Percentiles rank a stretch among this genome's conserved stretches.
phyloP scores from a whole-genome alignment of 2,113 vertebrate genomes.

The Rostratula benghalensis region DNA sequence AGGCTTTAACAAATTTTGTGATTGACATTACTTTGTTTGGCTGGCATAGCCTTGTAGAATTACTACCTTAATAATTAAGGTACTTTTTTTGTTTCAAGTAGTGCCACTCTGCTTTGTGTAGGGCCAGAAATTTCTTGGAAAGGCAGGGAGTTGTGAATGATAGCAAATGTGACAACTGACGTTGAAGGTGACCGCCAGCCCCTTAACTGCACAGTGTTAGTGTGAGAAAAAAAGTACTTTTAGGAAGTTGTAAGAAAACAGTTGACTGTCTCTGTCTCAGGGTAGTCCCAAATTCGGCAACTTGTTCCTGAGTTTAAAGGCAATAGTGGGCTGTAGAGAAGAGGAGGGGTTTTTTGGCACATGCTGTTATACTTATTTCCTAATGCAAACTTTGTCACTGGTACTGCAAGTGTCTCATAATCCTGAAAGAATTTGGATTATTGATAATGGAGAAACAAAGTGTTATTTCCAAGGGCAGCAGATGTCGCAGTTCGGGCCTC shows the following conservation, averaged over 20 bases:
- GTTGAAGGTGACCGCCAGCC: accelerated
- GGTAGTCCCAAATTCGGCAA: neutral
- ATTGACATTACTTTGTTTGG: neutral
- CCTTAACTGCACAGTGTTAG: neutral
- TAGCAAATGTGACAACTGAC: neutral
- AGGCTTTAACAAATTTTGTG: neutral
- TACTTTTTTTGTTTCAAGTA: neutral
- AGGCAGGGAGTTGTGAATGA: neutral
- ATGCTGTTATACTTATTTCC: neutral
- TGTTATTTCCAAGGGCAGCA: no score
- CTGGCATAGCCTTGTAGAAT: neutral
- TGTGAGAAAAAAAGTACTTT: neutral
- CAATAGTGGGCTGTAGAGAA: neutral
- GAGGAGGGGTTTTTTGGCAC: neutral
- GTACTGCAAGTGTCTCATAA: neutral
- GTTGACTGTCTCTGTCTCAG: neutral
- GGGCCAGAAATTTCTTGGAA: neutral
- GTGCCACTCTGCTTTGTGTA: neutral
- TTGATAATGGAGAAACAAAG: neutral
- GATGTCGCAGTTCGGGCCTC: neutral
- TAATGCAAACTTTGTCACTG: neutral
- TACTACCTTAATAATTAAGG: neutral
- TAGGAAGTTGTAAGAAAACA: no score
- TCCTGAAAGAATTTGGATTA: neutral
- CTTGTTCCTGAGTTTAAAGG: neutral